These are phyloP conservation scores for Trogon surrucura DNA, from an alignment of 2,113 vertebrate genomes.

Conservation along the genomic window DNA sequence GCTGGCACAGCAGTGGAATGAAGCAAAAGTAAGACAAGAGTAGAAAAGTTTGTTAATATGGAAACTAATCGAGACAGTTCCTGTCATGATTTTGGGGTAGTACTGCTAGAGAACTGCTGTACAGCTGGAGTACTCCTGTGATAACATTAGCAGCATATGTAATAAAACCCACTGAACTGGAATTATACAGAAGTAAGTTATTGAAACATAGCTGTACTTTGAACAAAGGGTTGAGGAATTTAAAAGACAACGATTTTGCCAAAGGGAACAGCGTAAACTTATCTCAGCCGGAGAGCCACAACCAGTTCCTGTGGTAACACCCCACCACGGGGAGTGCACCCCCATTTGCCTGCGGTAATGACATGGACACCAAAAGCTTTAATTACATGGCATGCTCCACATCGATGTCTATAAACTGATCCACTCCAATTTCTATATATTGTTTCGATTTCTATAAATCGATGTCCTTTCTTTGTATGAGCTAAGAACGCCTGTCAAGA, in stretches of 20 bases:
- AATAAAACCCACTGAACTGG: conserved; percentile 34
- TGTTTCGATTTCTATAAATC: not conserved
- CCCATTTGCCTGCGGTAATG: not conserved
- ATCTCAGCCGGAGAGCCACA: conserved; percentile 51
- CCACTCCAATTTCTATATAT: no score
- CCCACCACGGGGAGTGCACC: not conserved
- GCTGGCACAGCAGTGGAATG: not conserved
- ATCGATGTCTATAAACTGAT: not conserved
- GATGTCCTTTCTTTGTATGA: not conserved
- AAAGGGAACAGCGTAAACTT: conserved; percentile 46
- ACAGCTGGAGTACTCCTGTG: conserved; percentile 46
- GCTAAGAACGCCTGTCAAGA: not conserved
- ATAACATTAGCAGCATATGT: conserved; percentile 56
- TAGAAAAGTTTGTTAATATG: not conserved
- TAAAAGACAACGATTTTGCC: conserved; percentile 58
- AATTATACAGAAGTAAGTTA: conserved; percentile 52
- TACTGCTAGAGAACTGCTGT: not conserved
- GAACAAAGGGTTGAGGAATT: conserved; percentile 27
- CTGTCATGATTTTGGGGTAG: conserved; percentile 9
- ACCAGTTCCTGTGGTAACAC: conserved; percentile 47
- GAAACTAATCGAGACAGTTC: conserved; percentile 1
- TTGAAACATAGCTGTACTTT: conserved; percentile 63
- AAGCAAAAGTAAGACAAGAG: not conserved
- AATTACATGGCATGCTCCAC: not conserved
- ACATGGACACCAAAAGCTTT: conserved; percentile 15